Evolutionary conservation across 64 coral and sea anemone genomes (phyloP), one percentile per base, ranked within the genome.

Genomic region (Hydrozoanthus tunicans): DNA sequence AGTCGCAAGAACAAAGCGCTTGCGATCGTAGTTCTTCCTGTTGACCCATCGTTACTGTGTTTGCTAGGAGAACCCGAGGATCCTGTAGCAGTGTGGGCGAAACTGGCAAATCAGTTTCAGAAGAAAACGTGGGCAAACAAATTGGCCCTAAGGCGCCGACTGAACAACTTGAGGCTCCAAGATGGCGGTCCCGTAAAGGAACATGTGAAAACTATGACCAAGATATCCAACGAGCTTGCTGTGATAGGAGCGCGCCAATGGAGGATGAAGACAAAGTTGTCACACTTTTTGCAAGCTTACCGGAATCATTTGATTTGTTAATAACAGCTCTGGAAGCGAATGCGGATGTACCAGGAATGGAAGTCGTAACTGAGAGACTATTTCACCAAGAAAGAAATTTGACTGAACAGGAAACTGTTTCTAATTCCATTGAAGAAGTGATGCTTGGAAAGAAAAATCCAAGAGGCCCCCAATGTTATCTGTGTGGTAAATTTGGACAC

Each of bases 91-190:
- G 78, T 92, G n/a, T 75, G 79, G 79, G 72, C 56, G 13, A 92
- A 92, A 27, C 79, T 92, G 5, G 78, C 20, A 52, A 53, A 92
- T 51, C 67, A 82, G 43, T 73, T 92, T 27, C 90, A 92, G 59
- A 92, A 75, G 67, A 83, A 82, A 57, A 82, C 32, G 32, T 43
- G 0, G 32, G 32, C 0, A 43, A 43, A 90, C 70, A 90, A 80
- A 51, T 9, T 69, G 14, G 74, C 57, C 51, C 56, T 91, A 20
- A 59, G 89, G 32, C 32, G 32, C 32, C 32, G 32, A 43, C 32
- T 43, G 2, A 43, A 43, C 32, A 43, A 43, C 32, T 43, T 43
- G 32, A 43, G 32, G 32, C 32, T 43, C 32, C 32, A 43, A 43
- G 32, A 43, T 43, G 32, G 32, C 32, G 32, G 32, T 43, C 2